Evolutionary conservation across 2,888 invertebrate species (phyloP).

Genomic region (Druceiella hillmani): DNA sequence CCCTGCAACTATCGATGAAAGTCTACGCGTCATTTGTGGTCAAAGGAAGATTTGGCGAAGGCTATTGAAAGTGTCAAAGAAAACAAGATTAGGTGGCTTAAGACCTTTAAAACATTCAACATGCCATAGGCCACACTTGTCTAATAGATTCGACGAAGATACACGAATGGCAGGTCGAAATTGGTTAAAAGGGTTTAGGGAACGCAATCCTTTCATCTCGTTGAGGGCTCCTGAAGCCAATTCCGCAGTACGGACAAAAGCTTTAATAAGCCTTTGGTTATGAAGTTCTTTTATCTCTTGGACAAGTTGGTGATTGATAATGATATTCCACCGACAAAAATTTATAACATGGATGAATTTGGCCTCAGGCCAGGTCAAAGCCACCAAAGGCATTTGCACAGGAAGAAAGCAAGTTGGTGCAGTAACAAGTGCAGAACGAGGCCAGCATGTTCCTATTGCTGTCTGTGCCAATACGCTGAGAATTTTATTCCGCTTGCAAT

Average conservation of each 20-base stretch:
- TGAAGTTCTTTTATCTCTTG: conserved; percentile 15
- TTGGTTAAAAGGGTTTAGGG: conserved; percentile 13
- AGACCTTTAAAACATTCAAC: no score
- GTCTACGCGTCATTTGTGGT: no score
- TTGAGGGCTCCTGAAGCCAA: conserved; percentile 16
- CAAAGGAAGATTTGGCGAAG: no score
- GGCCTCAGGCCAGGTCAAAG: conserved; percentile 14
- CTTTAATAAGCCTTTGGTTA: conserved; percentile 17
- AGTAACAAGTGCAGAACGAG: conserved; percentile 1
- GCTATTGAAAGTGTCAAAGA: no score
- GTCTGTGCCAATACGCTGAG: no score
- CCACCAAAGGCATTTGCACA: conserved; percentile 15
- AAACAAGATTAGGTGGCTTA: no score
- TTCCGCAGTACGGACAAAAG: no score
- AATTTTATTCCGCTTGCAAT: background rate
- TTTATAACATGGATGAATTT: conserved; percentile 15
- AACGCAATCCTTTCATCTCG: conserved; percentile 15
- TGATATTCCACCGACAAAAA: conserved; percentile 8
- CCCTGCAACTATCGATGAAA: no score
- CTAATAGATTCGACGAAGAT: conserved; percentile 6
- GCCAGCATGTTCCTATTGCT: background rate
- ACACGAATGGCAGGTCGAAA: conserved; percentile 6
- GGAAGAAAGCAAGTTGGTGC: background rate
- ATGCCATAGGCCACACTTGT: conserved; percentile 1
- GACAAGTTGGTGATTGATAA: conserved; percentile 10